A percentile compares a stretch with the other conserved stretches of the same genome.
These are phyloP conservation scores for Paragorgia papillata DNA, from an alignment of 92 coral and sea anemone genomes.

Conservation along the genomic window DNA sequence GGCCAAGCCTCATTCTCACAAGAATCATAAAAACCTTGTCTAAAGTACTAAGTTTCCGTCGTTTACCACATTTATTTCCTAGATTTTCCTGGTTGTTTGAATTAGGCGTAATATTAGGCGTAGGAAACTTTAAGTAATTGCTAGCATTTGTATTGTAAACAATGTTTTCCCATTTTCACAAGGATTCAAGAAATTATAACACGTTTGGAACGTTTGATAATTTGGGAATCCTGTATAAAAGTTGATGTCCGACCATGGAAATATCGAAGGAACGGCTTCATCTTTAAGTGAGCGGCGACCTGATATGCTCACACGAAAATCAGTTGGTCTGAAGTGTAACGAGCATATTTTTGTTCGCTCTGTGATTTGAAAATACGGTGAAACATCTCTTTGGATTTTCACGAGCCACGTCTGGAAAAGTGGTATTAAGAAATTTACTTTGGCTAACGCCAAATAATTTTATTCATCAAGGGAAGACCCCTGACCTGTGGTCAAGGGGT, in stretches of 20 bases:
- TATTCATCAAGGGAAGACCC: not conserved
- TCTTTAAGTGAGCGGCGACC: conserved; percentile 48
- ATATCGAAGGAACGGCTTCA: conserved; percentile 52
- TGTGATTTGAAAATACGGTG: conserved; percentile 40
- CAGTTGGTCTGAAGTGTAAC: conserved; percentile 40
- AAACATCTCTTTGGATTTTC: conserved; percentile 41
- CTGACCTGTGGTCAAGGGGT: too few relatives aligned
- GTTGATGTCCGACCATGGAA: conserved; percentile 48
- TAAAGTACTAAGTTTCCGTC: conserved; percentile 25
- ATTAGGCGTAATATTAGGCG: not conserved
- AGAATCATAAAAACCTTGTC: conserved; percentile 27
- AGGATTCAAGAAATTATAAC: conserved; percentile 35
- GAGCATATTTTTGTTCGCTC: conserved; percentile 48
- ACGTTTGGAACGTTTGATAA: conserved; percentile 23
- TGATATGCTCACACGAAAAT: conserved; percentile 35
- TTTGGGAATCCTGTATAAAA: conserved; percentile 38
- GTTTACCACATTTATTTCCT: conserved; percentile 20
- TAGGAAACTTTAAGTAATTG: not conserved
- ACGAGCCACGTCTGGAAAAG: conserved; percentile 40
- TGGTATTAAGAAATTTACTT: not conserved
- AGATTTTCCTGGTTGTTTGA: not conserved
- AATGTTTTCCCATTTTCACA: conserved; percentile 45
- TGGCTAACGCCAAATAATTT: not conserved
- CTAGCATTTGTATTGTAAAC: conserved; percentile 3
- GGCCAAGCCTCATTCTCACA: conserved; percentile 32